phyloP scores from a whole-genome alignment of 1,140 invertebrate species.

The Papilio glaucus region DNA sequence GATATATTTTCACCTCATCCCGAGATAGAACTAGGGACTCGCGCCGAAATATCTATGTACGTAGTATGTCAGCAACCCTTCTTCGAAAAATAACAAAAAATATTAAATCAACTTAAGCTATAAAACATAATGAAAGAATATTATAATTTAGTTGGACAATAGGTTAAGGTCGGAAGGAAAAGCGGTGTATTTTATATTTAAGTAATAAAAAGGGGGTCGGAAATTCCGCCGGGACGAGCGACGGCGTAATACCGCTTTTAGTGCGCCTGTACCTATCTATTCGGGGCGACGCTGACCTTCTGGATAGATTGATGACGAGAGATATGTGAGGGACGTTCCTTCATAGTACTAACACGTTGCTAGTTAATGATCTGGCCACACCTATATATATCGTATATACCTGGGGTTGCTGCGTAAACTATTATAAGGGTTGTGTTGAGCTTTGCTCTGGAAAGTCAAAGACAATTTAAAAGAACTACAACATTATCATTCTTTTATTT shows the following conservation, averaged over 20 bases:
- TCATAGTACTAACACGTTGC: not conserved
- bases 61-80: too few relatives aligned
- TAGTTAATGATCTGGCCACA: not conserved
- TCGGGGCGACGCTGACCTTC: not conserved
- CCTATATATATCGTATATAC: not conserved
- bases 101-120: constrained; percentile 4
- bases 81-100: not conserved
- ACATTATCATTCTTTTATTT: too few relatives aligned
- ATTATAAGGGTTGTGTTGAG: too few relatives aligned
- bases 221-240: constrained; percentile 6
- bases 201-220: constrained; percentile 22
- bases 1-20: too few relatives aligned
- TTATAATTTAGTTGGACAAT: constrained; percentile 12
- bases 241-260: not conserved
- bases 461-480: too few relatives aligned
- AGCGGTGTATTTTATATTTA: constrained; percentile 18
- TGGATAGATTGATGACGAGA: not conserved
- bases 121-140: not conserved
- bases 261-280: not conserved
- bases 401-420: too few relatives aligned
- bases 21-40: too few relatives aligned
- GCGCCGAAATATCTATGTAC: too few relatives aligned
- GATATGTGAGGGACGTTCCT: not conserved
- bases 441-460: too few relatives aligned
- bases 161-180: constrained; percentile 18